These are phyloP conservation scores for Andricus quercusramuli DNA, from an alignment of 2,888 invertebrate species.

Conservation along the genomic window DNA sequence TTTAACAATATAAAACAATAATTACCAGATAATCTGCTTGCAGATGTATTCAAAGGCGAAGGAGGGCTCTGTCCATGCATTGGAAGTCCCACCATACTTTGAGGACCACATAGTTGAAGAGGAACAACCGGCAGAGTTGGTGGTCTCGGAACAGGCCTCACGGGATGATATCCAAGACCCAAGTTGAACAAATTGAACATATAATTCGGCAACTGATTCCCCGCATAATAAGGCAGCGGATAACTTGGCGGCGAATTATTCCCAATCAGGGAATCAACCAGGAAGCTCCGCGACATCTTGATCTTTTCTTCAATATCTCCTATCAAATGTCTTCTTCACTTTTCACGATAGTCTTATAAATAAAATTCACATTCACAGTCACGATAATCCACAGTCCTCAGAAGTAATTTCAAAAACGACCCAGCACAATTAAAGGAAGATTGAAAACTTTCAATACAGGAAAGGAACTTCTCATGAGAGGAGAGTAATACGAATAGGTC, in stretches of 20 bases:
- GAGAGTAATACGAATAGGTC: constrained; percentile 42
- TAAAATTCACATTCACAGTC: constrained; percentile 29
- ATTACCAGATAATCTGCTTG: constrained; percentile 69
- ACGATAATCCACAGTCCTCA: constrained; percentile 10
- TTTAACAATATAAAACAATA: constrained; percentile 1
- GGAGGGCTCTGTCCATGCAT: constrained; percentile 69
- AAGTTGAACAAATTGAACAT: constrained; percentile 77
- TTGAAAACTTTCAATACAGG: neutral
- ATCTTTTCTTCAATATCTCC: neutral
- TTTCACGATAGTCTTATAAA: constrained; percentile 14
- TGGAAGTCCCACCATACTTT: constrained; percentile 57
- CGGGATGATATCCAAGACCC: constrained; percentile 72
- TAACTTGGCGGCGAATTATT: constrained; percentile 81
- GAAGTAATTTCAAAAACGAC: neutral
- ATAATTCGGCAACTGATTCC: constrained; percentile 78
- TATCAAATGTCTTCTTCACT: neutral
- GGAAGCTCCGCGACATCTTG: constrained; percentile 89
- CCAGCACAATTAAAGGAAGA: neutral
- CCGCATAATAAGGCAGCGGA: constrained; percentile 73
- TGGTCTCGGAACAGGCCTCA: constrained; percentile 72
- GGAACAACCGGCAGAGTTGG: constrained; percentile 62
- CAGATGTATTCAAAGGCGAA: constrained; percentile 65
- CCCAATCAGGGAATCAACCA: constrained; percentile 89
- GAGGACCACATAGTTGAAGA: constrained; percentile 65
- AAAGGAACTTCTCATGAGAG: neutral